phyloP scores from a whole-genome alignment of 1,140 invertebrate species.

The Zaprionus kolodkinae region DNA sequence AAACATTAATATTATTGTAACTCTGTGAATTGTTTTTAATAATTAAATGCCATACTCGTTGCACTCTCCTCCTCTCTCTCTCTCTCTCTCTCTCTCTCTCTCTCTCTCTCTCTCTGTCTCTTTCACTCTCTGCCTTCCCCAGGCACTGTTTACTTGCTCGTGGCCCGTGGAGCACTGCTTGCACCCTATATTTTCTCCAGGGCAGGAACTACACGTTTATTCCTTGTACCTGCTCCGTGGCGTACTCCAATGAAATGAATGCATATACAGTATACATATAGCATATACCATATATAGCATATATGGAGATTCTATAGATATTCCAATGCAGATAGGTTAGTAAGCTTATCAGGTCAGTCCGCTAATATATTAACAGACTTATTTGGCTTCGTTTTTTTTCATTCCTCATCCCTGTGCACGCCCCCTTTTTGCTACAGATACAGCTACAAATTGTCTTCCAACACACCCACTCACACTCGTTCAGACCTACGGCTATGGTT shows the following conservation, averaged over 20 bases:
- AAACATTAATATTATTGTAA: constrained; percentile 16
- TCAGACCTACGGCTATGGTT: no score
- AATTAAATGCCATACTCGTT: constrained; percentile 55
- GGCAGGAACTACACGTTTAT: not conserved
- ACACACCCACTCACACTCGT: not conserved
- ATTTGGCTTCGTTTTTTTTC: not conserved
- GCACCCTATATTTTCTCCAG: not conserved
- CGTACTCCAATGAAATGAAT: not conserved
- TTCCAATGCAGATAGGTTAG: no score
- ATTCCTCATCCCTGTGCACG: not conserved
- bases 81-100: not conserved
- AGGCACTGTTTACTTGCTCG: not conserved
- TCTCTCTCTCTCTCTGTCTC: not conserved
- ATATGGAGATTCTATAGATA: no score
- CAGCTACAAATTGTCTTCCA: constrained; percentile 35
- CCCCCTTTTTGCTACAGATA: constrained; percentile 13
- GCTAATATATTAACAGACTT: not conserved
- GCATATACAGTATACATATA: constrained; percentile 37
- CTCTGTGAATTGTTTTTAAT: constrained; percentile 56
- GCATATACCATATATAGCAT: constrained; percentile 22
- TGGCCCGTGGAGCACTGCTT: not conserved
- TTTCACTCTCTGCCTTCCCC: no score
- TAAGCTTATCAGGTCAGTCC: not conserved
- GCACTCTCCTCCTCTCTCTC: not conserved
- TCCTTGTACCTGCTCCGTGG: not conserved